Percentiles rank a stretch among this genome's conserved stretches.
Evolutionary conservation across 2,797 vertebrate genomes (phyloP).

Genomic region (Harpagifer antarcticus): DNA sequence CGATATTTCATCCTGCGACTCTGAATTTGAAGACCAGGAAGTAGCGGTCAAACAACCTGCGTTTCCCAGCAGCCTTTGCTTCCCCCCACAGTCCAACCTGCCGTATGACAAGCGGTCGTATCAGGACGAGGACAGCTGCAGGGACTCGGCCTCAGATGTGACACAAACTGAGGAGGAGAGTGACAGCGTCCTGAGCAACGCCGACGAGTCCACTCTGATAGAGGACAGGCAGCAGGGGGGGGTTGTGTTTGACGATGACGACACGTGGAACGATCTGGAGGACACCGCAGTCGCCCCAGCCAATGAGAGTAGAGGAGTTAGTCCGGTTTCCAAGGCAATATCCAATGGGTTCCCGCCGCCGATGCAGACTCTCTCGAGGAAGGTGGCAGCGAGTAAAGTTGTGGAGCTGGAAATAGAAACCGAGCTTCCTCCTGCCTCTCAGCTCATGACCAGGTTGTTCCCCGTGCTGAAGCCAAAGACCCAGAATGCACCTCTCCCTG

Average conservation of each 20-base stretch:
- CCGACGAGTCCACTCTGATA: conserved; percentile 72
- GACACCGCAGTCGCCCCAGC: conserved; percentile 61
- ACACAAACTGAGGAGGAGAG: conserved; percentile 30
- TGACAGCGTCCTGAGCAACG: conserved; percentile 31
- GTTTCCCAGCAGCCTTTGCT: conserved; percentile 58
- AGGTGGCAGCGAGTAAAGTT: conserved; percentile 84
- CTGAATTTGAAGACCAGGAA: conserved; percentile 56
- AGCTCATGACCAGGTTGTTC: conserved; percentile 92
- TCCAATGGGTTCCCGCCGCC: conserved; percentile 31
- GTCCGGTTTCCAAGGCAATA: conserved; percentile 21
- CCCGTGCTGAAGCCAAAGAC: conserved; percentile 90
- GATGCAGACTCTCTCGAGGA: conserved; percentile 86
- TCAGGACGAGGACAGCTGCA: conserved; percentile 71
- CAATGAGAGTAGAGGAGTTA: neutral
- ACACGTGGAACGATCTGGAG: conserved; percentile 93
- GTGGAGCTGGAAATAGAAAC: conserved; percentile 57
- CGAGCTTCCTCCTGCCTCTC: conserved; percentile 75
- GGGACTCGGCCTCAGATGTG: conserved; percentile 48
- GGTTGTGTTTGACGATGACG: conserved; percentile 93
- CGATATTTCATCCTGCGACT: conserved; percentile 41
- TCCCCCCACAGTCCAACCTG: conserved; percentile 57
- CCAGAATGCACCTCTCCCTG: conserved; percentile 73
- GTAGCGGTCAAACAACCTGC: conserved; percentile 3
- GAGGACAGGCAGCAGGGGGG: conserved; percentile 64
- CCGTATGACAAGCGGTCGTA: conserved; percentile 83